These are phyloP conservation scores for Trematocara caparti DNA, from an alignment of 2,797 vertebrate species.

Conservation along the genomic window DNA sequence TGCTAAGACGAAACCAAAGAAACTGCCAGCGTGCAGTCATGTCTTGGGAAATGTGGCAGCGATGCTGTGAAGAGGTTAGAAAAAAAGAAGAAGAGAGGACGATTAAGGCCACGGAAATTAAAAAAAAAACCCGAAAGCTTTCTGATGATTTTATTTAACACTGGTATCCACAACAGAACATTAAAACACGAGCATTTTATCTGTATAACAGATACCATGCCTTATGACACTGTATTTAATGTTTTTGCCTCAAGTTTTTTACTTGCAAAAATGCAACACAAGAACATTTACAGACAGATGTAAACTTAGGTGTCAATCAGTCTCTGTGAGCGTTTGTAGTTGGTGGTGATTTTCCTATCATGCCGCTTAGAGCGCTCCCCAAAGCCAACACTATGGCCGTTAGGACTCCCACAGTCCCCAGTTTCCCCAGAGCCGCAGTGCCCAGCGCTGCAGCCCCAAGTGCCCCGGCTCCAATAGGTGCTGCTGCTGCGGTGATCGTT, in stretches of 20 bases:
- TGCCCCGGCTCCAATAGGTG: conserved; percentile 57
- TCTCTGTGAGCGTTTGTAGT: conserved; percentile 10
- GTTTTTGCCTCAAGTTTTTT: background rate
- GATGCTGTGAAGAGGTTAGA: conserved; percentile 4
- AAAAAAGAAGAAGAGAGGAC: background rate
- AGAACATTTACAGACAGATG: background rate
- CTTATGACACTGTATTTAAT: background rate
- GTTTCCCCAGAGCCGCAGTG: conserved; percentile 57
- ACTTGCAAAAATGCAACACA: background rate
- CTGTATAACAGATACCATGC: background rate
- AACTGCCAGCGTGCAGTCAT: conserved; percentile 36
- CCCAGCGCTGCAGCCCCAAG: conserved; percentile 57
- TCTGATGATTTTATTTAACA: background rate
- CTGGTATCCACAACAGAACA: background rate
- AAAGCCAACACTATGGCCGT: conserved; percentile 44
- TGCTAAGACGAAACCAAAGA: conserved; percentile 72
- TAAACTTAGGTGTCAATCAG: background rate
- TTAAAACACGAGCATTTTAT: rapidly evolving
- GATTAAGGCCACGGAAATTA: background rate
- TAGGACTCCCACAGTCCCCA: conserved; percentile 54
- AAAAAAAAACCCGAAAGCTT: background rate
- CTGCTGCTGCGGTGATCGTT: conserved; percentile 62
- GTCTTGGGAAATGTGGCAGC: conserved; percentile 42
- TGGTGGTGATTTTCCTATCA: conserved; percentile 26
- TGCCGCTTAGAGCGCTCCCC: conserved; percentile 43